A percentile compares a stretch with the other conserved stretches of the same genome.
Evolutionary conservation across 2,113 vertebrate species (phyloP).

Genomic region (Podocnemis expansa): DNA sequence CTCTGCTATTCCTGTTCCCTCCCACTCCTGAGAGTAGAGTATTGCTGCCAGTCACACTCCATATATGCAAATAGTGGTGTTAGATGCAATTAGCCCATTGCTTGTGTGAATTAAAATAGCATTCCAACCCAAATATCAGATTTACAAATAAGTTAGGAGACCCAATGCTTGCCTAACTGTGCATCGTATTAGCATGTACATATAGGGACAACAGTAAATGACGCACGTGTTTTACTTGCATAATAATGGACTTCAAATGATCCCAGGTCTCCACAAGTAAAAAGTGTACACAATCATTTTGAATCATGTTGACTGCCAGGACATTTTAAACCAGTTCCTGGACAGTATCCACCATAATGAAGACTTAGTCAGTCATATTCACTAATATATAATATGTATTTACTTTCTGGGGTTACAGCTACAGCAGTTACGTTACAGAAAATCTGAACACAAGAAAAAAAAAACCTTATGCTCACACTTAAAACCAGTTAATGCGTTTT

Average conservation of each 20-base stretch:
- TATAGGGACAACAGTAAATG: accelerated
- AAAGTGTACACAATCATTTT: neutral
- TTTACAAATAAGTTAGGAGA: neutral
- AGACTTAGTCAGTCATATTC: too few species aligned
- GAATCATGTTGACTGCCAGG: accelerated
- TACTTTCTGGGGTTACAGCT: neutral
- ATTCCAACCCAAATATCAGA: neutral
- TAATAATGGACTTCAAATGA: accelerated
- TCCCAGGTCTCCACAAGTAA: neutral
- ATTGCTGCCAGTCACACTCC: neutral
- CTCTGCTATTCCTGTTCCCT: neutral
- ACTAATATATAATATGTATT: neutral
- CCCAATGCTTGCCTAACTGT: neutral
- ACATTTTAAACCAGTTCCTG: neutral
- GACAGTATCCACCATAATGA: neutral
- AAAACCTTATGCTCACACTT: neutral
- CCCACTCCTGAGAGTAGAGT: neutral
- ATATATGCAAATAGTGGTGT: neutral
- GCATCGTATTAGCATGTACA: neutral
- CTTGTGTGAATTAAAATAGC: neutral
- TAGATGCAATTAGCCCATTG: accelerated
- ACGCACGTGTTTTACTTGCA: accelerated
- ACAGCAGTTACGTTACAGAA: neutral
- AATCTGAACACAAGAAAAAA: neutral
- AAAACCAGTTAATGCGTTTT: neutral